Base-by-base conservation (phyloP, 2,888 invertebrate species). In the Morpho deidamia region DNA sequence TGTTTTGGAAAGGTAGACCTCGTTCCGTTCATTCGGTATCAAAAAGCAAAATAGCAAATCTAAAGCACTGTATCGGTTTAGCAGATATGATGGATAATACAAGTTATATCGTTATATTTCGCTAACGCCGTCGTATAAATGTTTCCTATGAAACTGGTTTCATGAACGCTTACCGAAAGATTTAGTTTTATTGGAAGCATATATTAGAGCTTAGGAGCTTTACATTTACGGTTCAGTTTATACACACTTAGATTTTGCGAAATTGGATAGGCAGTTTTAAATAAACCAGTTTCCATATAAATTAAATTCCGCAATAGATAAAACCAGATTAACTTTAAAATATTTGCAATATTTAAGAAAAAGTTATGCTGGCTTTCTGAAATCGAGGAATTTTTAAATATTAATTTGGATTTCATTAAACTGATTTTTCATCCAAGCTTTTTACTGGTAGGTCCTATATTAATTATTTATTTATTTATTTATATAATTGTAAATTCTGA, bases 221-320 rank as follows among this genome's bases (percentile, higher is more conserved):
- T 50, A 23, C 44, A 44, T 41, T 54, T 38, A 45, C 49, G 37
- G 40, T 51, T 45, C 41, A 41, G 54, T 45, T 35, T 41, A 33
- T 41, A 8, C 44, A 50, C 44, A 38, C 44, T 41, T n/a, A 32
- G 54, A 48, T 47, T 45, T 54, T 50, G 41, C 35, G 54, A 40
- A 50, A 54, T 44, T 40, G 12, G 23, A 11, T 35, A 49, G 39
- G 48, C 40, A 40, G 23, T 42, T 48, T 53, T 37, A 35, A 44
- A 43, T 39, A 44, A 53, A 54, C 54, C 45, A 45, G 54, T 54
- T 50, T 40, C 32, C 40, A 44, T 44, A 44, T 53, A 48, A 53
- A 48, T 44, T 47, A 32, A 42, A 53, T 53, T 44, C 23, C 35
- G 49, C 44, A 50, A 54, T 41, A 43, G 44, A 10, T 53, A 40